Base-by-base conservation (phyloP, 2,888 invertebrate species). In the Toxonevra muliebris region DNA sequence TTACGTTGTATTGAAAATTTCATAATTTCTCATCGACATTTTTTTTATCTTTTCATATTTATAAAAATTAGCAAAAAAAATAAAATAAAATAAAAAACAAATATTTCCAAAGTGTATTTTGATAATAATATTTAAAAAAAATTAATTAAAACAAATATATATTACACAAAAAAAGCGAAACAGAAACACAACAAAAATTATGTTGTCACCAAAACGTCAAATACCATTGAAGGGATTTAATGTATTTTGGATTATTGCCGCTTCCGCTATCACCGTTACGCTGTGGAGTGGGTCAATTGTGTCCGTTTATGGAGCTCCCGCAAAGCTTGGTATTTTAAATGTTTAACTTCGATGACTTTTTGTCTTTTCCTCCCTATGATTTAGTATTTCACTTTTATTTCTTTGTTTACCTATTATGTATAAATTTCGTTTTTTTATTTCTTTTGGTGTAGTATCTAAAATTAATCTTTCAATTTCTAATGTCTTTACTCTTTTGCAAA, bases 301-400 rank as follows among this genome's bases (percentile, higher is more conserved):
- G 43, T 19, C 66, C 63, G 76, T 72, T 19, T 59, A 66, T 57
- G 73, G 73, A 66, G 73, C 74, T n/a, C 76, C 76, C 53, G 73
- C 75, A 58, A 73, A 72, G 66, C 66, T 74, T 69, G 76, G 76
- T 76, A 76, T 71, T 65, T 71, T 11, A 55, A 42, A 50, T 30
- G 30, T 30, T 30, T 7, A 30, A 30, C 7, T 30, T 30, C 30
- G 30, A 4, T 30, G 30, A 30, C 3, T 30, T 30, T 30, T 30
- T 30, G n/a, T 30, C 30, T 30, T 30, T 30, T 30, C 30, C 30
- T 30, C 30, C 7, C 30, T 30, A 30, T 30, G 30, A 30, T 2
- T 48, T 48, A 2, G 5, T 8, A 7, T 41, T n/a, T 15, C n/a
- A 42, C 50, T 50, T 58, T 45, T 40, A 8, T 9, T n/a, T 20